A percentile compares a stretch with the other conserved stretches of the same genome.
Evolutionary conservation across 2,113 vertebrate species (phyloP).

Genomic region (Ammodramus savannarum): DNA sequence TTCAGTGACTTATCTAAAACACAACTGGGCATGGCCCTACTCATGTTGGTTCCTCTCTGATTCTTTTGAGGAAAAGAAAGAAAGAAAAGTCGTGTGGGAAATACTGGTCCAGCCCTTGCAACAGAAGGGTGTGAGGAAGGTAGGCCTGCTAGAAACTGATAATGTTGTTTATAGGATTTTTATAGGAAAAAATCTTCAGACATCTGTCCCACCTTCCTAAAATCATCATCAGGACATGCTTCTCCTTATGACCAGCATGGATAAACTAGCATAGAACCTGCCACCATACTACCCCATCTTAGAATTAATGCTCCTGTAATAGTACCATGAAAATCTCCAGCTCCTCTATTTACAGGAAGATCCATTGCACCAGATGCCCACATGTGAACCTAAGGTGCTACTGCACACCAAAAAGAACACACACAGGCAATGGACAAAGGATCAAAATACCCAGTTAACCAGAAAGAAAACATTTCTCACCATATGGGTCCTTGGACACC

Average conservation of each 20-base stretch:
- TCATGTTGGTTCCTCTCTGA: neutral
- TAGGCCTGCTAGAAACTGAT: neutral
- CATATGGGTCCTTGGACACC: neutral
- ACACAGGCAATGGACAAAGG: accelerated
- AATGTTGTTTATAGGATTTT: neutral
- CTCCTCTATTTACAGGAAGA: neutral
- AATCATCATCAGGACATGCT: neutral
- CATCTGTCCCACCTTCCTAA: neutral
- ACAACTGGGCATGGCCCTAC: neutral
- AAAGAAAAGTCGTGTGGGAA: neutral
- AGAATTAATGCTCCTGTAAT: neutral
- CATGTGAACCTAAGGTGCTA: neutral
- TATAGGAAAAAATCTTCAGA: neutral
- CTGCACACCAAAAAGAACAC: neutral
- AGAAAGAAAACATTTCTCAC: neutral
- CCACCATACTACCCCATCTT: neutral
- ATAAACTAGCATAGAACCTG: neutral
- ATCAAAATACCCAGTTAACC: neutral
- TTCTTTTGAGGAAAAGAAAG: neutral
- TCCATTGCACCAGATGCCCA: neutral
- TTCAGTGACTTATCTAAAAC: neutral
- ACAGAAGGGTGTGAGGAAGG: accelerated
- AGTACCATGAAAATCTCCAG: neutral
- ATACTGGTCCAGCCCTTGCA: neutral
- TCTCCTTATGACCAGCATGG: neutral